Conservation (phyloP, 1,140 invertebrate genomes). For the Cotesia vestalis region DNA sequence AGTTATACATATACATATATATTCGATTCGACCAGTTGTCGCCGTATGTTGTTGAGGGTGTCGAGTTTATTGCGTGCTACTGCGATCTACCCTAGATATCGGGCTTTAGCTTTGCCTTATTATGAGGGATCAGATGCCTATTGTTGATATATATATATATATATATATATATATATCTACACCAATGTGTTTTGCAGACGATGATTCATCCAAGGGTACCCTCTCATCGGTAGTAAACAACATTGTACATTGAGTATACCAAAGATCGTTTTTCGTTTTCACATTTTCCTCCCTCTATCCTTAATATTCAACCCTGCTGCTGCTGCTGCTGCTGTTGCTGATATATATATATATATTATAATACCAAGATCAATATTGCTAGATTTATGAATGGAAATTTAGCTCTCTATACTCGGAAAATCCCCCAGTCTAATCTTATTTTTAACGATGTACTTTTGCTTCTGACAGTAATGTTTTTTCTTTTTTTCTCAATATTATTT, state of each 20-base stretch:
- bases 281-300: neutral
- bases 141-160: neutral
- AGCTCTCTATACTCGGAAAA: no score
- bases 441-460: no score
- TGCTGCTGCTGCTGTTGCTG: no score
- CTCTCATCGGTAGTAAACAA: slow-evolving; percentile 26
- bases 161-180: neutral
- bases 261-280: slow-evolving; percentile 20
- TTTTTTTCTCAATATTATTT: neutral
- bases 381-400: slow-evolving; percentile 25
- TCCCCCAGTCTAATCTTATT: no score
- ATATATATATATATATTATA: no score
- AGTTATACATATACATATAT: neutral
- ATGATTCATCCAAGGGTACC: slow-evolving; percentile 43
- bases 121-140: neutral
- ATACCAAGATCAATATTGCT: slow-evolving; percentile 24
- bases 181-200: neutral
- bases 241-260: slow-evolving; percentile 1
- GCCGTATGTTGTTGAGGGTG: slow-evolving; percentile 28
- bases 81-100: neutral
- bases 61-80: slow-evolving; percentile 30
- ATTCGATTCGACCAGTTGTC: neutral
- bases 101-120: no score
- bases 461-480: no score
- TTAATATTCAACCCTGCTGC: no score